Base-by-base conservation (phyloP, 2,888 invertebrate genomes). In the Cerceris ruficornis region DNA sequence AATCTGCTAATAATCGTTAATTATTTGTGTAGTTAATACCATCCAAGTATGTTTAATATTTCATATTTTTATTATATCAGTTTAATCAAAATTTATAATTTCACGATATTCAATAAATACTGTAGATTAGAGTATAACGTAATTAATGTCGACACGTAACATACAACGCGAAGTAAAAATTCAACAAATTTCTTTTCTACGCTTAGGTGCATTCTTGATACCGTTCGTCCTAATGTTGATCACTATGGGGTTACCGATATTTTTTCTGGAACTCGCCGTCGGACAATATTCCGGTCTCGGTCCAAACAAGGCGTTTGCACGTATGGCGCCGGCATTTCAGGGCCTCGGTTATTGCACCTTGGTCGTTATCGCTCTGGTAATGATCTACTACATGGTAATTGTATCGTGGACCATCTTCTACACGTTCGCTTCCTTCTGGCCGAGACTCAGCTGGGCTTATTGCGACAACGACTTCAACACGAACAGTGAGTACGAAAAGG, bases 251-350 rank as follows among this genome's bases (percentile, higher is more conserved):
- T 94, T 97, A 75, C 97, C 97, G 1, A 94, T 97, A 85, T 97
- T 97, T 91, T 96, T 95, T 88, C 93, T 97, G 91, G 97, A 97
- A 90, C 92, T 97, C 49, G 95, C 95, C 57, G 93, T 97, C 17
- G 97, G 97, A 1, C 97, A 97, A 90, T 97, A 95, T 90, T 94
- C 96, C 0, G 96, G 96, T 2, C 90, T 96, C 0, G 97, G 97
- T 0, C 96, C 97, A 0, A 92, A 95, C 55, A 92, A 94, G 82
- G 95, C 95, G 0, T 96, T 95, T 87, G 91, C 92, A 52, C 92
- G 94, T 4, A 94, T 96, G 86, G 94, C 95, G 0, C 96, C 96
- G 0, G 94, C 93, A 5, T 92, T 93, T 72, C 89, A 91, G 54
- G 92, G 92, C 72, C 91, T 95, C 1, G 95, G 95, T 0, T 95